phyloP scores from a whole-genome alignment of 2,113 vertebrate species.

The Dicerorhinus sumatrensis region DNA sequence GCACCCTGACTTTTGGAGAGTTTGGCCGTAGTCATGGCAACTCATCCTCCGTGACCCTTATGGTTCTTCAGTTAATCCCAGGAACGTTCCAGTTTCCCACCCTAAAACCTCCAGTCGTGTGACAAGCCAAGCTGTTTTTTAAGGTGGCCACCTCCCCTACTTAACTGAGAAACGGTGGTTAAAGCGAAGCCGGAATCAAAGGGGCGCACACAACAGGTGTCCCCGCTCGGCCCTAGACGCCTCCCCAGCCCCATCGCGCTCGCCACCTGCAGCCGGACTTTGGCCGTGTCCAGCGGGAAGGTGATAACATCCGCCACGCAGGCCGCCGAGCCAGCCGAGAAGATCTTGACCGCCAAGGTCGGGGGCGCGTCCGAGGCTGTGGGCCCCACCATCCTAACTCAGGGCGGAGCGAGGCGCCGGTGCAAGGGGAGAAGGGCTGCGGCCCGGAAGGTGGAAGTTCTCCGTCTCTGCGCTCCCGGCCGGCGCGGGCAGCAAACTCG shows the following conservation, averaged over 20 bases:
- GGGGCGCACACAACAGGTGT: neutral
- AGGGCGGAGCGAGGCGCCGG: neutral
- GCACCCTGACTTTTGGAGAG: neutral
- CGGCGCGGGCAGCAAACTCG: accelerated
- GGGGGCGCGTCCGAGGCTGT: conserved; percentile 89
- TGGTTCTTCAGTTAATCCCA: neutral
- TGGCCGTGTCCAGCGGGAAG: conserved; percentile 89
- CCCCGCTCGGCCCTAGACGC: neutral
- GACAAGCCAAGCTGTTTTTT: neutral
- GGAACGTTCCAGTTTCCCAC: neutral
- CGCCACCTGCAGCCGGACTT: conserved; percentile 82
- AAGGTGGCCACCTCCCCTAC: neutral
- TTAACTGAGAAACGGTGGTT: neutral
- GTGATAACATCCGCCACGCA: conserved; percentile 92
- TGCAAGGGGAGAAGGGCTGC: too few species aligned
- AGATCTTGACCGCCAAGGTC: conserved; percentile 90
- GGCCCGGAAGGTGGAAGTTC: neutral
- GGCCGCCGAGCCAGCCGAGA: conserved; percentile 90
- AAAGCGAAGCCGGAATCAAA: neutral
- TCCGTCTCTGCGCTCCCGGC: neutral
- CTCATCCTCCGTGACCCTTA: neutral
- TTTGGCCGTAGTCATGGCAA: accelerated
- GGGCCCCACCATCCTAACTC: conserved; percentile 88
- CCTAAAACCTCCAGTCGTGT: neutral
- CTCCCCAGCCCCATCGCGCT: accelerated